Evolutionary conservation across 2,113 vertebrate genomes (phyloP), one percentile per base, ranked within the genome.

Genomic region (Alethe diademata): DNA sequence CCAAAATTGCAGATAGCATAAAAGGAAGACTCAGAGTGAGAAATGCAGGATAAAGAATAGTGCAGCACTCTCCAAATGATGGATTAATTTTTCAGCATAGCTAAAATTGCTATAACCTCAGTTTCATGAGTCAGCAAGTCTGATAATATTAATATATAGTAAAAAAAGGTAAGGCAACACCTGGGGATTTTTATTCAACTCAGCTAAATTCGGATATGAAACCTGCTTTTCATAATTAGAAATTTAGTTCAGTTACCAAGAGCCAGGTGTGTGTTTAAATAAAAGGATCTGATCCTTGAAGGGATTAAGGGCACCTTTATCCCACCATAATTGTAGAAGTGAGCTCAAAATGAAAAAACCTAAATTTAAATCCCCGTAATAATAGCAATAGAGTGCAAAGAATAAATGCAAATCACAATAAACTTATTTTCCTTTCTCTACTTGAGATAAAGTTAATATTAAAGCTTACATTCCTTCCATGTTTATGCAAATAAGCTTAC

Each of bases 41-140:
- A 73, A 88, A 61, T 57, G 22, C 31, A 69, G 64, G 78, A 71
- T 74, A 67, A 93, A 90, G 47, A 71, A 64, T 35, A 72, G 28
- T 25, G 18, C n/a, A 57, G 36, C 3, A 2, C 71, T 88, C 56
- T 64, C 82, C 82, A 90, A 94, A 83, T 80, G 90, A 84, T 67
- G 88, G 78, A 83, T 94, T 94, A 80, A 94, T 95, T 96, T 88
- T 88, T 95, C 75, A 96, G 67, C 53, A 48, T 60, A 83, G 74
- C 72, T 86, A 83, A 86, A 94, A 88, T 78, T 83, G 47, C 58
- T 78, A 9, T 54, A 90, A 82, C 11, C 62, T 93, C 87, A 62
- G 51, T 93, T 93, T 93, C 78, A 86, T 97, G 85, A 95, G 66
- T 94, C 92, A 92, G 93, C 93, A 96, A 86, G 64, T 84, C 60